These are phyloP conservation scores for Stercorarius parasiticus DNA, from an alignment of 2,113 vertebrate genomes.

Conservation along the genomic window DNA sequence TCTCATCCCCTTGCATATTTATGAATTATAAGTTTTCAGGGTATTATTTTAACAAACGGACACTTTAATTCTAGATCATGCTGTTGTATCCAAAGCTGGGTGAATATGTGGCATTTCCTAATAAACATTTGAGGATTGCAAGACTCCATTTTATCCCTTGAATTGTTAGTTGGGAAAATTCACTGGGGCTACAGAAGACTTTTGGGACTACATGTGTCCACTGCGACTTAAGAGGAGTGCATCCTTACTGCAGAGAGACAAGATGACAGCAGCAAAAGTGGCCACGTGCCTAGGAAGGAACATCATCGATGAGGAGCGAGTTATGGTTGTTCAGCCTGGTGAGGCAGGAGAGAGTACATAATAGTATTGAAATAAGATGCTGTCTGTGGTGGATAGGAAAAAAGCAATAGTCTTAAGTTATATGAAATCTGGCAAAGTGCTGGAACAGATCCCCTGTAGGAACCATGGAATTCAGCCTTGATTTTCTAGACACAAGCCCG, in stretches of 20 bases:
- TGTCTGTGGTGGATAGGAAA: neutral
- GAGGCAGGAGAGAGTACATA: neutral
- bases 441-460: neutral
- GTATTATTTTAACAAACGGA: neutral
- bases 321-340: neutral
- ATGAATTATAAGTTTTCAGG: neutral
- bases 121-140: neutral
- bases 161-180: neutral
- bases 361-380: neutral
- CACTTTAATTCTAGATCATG: neutral
- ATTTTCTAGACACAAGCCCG: neutral
- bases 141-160: neutral
- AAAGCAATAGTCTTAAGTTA: neutral
- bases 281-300: neutral
- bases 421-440: neutral
- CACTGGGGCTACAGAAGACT: neutral
- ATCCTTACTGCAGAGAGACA: neutral
- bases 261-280: neutral
- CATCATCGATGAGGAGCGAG: fast-evolving
- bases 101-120: neutral
- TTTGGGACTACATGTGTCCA: neutral
- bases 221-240: neutral
- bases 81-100: neutral
- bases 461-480: neutral
- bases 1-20: neutral